Evolutionary conservation across 2,888 invertebrate species (phyloP).

Genomic region (Odontocerum albicorne): DNA sequence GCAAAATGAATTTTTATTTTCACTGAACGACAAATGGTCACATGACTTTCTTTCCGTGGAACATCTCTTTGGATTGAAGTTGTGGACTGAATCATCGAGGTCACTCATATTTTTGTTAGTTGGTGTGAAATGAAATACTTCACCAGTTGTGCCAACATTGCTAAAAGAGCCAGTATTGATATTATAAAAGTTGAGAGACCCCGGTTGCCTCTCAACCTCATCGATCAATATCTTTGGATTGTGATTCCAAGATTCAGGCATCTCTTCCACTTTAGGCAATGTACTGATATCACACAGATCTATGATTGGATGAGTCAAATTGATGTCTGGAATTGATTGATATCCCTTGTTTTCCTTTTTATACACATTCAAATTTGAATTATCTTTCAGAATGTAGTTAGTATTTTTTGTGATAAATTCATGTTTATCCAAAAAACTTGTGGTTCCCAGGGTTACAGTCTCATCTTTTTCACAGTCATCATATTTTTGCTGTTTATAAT

Average conservation of each 20-base stretch:
- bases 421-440: background rate
- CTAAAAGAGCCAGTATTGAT: background rate
- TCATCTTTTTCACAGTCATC: background rate
- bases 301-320: slow-evolving; percentile 33
- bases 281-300: slow-evolving; percentile 25
- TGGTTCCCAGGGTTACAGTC: background rate
- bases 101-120: slow-evolving; percentile 20
- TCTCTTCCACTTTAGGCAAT: slow-evolving; percentile 10
- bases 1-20: slow-evolving; percentile 8
- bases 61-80: slow-evolving; percentile 32
- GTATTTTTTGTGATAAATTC: background rate
- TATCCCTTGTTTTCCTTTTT: background rate
- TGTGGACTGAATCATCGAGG: slow-evolving; percentile 14
- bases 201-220: background rate
- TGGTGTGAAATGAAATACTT: slow-evolving; percentile 23
- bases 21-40: background rate
- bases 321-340: slow-evolving; percentile 3
- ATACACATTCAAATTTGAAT: background rate
- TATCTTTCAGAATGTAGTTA: slow-evolving; percentile 2
- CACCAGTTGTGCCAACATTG: background rate
- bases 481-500: background rate
- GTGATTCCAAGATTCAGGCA: background rate
- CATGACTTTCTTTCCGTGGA: slow-evolving; percentile 51
- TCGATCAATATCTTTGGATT: slow-evolving; percentile 1
- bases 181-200: background rate